A percentile compares a stretch with the other conserved stretches of the same genome.
Conservation (phyloP, 2,888 invertebrate genomes). For the Agrochola lychnidis region DNA sequence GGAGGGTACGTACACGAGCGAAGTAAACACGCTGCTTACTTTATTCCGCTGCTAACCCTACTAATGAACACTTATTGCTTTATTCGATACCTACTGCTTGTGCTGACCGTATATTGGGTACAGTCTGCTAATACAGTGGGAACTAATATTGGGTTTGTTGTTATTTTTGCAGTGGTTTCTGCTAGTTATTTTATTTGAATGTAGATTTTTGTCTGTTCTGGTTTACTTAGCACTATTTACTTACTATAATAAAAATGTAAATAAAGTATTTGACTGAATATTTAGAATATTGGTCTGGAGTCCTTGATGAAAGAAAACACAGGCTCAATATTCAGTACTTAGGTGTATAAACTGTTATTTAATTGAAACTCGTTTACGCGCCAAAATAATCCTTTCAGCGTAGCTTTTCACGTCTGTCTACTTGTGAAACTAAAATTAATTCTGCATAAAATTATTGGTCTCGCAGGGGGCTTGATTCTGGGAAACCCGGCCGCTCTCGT, state of each 20-base stretch:
- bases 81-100: constrained; percentile 43
- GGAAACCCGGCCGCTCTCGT: neutral
- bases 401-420: neutral
- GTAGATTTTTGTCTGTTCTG: constrained; percentile 17
- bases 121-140: constrained; percentile 34
- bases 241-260: neutral
- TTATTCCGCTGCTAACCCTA: constrained; percentile 50
- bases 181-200: constrained; percentile 8
- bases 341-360: neutral
- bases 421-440: neutral
- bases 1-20: constrained; percentile 38
- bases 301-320: neutral
- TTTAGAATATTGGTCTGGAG: neutral
- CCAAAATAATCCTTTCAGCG: neutral
- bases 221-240: too few relatives aligned
- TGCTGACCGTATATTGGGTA: constrained; percentile 39
- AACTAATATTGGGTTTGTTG: constrained; percentile 38
- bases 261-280: neutral
- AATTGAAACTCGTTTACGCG: neutral
- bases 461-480: neutral
- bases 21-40: constrained; percentile 59
- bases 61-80: constrained; percentile 63
- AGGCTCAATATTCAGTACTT: neutral
- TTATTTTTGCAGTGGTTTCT: constrained; percentile 8
- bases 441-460: neutral